These are phyloP conservation scores for Autographa gamma DNA, from an alignment of 2,888 invertebrate species.

Conservation along the genomic window DNA sequence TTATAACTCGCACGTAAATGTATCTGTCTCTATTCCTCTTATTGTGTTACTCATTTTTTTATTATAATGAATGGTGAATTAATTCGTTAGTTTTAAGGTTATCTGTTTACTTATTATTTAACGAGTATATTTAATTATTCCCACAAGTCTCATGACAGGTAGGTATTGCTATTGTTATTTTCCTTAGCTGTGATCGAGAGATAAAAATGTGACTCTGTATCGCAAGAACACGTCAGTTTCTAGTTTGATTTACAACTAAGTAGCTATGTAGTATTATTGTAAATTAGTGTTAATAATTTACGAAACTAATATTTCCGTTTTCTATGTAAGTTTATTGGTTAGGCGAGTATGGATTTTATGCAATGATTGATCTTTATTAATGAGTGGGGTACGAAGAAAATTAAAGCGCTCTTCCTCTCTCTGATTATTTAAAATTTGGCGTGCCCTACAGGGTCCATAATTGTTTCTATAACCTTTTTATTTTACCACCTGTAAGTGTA, in stretches of 20 bases:
- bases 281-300: background rate
- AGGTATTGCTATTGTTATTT: slow-evolving; percentile 6
- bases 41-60: slow-evolving; percentile 21
- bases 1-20: slow-evolving; percentile 20
- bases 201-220: background rate
- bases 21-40: slow-evolving; percentile 16
- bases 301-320: background rate
- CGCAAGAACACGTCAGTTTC: background rate
- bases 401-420: no score
- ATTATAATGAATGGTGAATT: background rate
- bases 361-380: background rate
- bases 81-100: background rate
- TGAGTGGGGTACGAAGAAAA: no score
- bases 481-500: no score
- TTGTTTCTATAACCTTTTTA: no score
- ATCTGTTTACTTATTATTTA: slow-evolving; percentile 6
- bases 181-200: background rate
- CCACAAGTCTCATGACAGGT: slow-evolving; percentile 2
- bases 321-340: background rate
- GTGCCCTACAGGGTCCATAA: no score
- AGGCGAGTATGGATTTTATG: background rate
- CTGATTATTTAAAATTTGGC: no score
- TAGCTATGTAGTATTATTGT: background rate
- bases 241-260: background rate
- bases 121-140: background rate